These are phyloP conservation scores for Spheniscus mendiculus DNA, from an alignment of 2,113 vertebrate genomes.

Conservation along the genomic window DNA sequence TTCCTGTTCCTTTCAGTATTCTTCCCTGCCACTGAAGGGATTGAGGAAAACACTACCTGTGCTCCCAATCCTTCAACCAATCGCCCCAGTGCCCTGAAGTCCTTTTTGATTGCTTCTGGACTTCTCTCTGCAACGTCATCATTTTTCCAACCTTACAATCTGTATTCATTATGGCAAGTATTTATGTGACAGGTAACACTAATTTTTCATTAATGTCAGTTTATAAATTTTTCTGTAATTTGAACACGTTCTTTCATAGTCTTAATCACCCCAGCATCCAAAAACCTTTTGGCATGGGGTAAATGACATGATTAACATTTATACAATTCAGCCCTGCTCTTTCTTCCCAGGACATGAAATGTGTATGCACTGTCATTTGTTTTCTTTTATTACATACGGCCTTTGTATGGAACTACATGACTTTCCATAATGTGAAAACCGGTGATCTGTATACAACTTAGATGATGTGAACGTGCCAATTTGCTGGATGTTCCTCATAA, in stretches of 20 bases:
- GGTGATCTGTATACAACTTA: neutral
- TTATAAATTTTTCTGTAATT: neutral
- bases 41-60: too few relatives aligned
- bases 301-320: neutral
- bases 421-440: neutral
- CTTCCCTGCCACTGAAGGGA: too few relatives aligned
- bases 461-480: rapidly evolving
- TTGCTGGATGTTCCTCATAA: neutral
- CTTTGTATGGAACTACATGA: neutral
- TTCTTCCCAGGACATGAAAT: neutral
- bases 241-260: neutral
- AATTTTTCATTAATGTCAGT: neutral
- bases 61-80: too few relatives aligned
- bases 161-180: neutral
- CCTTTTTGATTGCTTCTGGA: too few relatives aligned
- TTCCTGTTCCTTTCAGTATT: too few relatives aligned
- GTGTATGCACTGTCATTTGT: neutral
- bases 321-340: neutral
- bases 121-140: too few relatives aligned
- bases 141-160: neutral
- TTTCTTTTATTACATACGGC: neutral
- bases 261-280: neutral
- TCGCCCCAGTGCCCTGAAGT: too few relatives aligned
- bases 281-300: neutral
- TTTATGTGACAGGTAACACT: neutral